Conservation (phyloP, 2,113 vertebrate species). For the Chunga burmeisteri region DNA sequence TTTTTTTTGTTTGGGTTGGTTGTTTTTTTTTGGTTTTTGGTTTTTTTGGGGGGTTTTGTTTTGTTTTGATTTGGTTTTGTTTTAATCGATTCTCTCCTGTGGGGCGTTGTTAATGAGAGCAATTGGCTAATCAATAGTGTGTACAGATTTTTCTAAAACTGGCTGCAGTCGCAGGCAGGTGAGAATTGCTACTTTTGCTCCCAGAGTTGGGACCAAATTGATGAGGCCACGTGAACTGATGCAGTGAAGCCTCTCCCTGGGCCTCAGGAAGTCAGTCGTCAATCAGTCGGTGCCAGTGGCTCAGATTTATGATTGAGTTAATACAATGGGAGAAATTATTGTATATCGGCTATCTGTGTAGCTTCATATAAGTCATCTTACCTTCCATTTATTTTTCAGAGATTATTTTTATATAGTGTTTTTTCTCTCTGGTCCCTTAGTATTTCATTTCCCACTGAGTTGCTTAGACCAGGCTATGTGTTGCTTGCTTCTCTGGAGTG, state of each 20-base stretch:
- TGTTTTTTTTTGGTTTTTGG: background rate
- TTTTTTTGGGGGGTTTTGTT: background rate
- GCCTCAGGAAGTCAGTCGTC: background rate
- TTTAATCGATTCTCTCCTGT: background rate
- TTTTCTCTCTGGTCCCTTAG: background rate
- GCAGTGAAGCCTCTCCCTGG: background rate
- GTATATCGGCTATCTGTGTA: background rate
- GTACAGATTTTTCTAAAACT: slow-evolving; percentile 3
- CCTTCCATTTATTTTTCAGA: background rate
- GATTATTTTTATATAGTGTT: background rate
- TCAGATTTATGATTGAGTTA: background rate
- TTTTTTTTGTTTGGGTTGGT: background rate
- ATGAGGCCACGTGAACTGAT: background rate
- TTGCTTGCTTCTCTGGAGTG: background rate
- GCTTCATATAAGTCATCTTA: background rate
- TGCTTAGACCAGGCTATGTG: background rate
- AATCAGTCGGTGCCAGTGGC: background rate
- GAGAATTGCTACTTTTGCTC: background rate
- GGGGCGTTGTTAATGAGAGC: background rate
- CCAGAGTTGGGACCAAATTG: background rate
- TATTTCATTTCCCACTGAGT: background rate
- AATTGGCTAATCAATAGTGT: background rate
- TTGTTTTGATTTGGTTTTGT: background rate
- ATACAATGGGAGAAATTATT: background rate
- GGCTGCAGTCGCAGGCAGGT: background rate